phyloP scores from a whole-genome alignment of 2,113 vertebrate species.

The Fulica atra region DNA sequence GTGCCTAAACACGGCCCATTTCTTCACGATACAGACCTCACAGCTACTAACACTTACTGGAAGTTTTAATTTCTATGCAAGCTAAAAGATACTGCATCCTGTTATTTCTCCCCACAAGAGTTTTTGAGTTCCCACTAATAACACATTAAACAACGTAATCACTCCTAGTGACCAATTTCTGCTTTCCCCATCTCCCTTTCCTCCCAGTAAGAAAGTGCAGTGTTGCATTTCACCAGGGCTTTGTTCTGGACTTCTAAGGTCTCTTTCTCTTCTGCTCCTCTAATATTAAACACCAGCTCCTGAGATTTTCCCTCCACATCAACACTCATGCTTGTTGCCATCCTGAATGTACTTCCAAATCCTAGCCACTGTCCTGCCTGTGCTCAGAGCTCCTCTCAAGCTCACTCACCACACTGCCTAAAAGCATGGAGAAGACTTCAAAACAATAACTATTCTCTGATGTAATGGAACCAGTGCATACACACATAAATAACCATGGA shows the following conservation, averaged over 20 bases:
- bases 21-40: background rate
- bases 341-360: background rate
- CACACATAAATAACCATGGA: background rate
- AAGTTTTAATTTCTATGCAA: background rate
- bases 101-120: background rate
- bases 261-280: background rate
- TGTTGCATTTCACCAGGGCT: background rate
- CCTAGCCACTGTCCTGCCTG: background rate
- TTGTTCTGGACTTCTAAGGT: background rate
- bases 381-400: background rate
- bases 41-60: background rate
- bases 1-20: accelerated
- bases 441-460: background rate
- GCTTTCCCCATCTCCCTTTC: background rate
- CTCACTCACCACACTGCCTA: background rate
- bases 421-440: background rate
- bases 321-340: background rate
- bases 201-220: background rate
- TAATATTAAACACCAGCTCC: background rate
- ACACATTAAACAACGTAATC: background rate
- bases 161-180: accelerated
- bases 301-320: background rate
- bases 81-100: background rate
- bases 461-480: background rate
- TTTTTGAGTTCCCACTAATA: background rate